Evolutionary conservation across 2,797 vertebrate genomes (phyloP).

Genomic region (Pseudomugil gertrudae): DNA sequence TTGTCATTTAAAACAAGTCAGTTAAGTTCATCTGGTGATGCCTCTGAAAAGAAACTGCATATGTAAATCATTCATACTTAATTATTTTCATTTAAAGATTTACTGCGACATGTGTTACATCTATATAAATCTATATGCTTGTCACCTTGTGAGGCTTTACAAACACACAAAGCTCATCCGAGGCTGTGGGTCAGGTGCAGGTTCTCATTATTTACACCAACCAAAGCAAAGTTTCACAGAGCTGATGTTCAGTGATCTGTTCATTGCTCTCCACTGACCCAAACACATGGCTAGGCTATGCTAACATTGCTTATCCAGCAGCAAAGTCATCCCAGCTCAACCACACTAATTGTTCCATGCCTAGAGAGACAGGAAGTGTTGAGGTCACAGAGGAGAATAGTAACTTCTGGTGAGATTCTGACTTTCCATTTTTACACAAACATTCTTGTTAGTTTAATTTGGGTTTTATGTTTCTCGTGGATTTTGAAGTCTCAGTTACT

Average conservation of each 20-base stretch:
- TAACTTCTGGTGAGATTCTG: conserved; percentile 56
- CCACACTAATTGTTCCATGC: conserved; percentile 65
- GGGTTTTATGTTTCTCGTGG: conserved; percentile 2
- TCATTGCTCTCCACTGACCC: conserved; percentile 52
- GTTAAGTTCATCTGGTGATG: neutral
- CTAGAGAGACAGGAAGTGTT: conserved; percentile 53
- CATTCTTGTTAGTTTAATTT: conserved; percentile 13
- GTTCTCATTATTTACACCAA: conserved; percentile 23
- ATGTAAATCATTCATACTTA: conserved; percentile 8
- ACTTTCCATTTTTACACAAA: conserved; percentile 36
- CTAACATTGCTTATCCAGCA: conserved; percentile 67
- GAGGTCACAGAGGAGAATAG: conserved; percentile 52
- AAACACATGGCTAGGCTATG: conserved; percentile 50
- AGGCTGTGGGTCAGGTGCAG: conserved; percentile 31
- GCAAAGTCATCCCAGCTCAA: conserved; percentile 76
- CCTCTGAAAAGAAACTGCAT: conserved; percentile 4
- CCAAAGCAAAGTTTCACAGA: conserved; percentile 22
- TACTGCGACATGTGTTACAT: neutral
- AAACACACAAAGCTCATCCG: no score
- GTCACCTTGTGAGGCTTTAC: no score
- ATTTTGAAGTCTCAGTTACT: no score
- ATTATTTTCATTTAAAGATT: neutral
- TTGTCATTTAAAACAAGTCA: neutral
- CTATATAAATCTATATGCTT: neutral
- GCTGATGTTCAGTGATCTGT: conserved; percentile 43